Evolutionary conservation across 2,797 vertebrate genomes (phyloP).

Genomic region (Peromyscus attwateri): DNA sequence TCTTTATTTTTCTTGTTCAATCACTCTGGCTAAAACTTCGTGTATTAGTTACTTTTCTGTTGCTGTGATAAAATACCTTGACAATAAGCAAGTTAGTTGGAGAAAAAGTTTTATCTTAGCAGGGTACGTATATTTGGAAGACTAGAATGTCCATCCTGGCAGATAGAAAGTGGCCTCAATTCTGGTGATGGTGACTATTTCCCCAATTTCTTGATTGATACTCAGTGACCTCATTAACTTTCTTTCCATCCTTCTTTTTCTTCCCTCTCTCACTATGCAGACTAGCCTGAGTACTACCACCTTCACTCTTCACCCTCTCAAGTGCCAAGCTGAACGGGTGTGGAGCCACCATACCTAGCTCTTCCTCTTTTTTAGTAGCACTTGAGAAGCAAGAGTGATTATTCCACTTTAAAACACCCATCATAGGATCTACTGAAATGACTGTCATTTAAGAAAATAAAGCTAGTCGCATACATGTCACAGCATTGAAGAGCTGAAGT

Average conservation of each 20-base stretch:
- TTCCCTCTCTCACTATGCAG: neutral
- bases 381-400: neutral
- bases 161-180: neutral
- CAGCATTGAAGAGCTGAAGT: neutral
- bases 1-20: neutral
- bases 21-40: neutral
- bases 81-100: no score
- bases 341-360: neutral
- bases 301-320: neutral
- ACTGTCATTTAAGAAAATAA: neutral
- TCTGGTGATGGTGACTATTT: neutral
- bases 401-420: neutral
- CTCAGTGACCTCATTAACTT: neutral
- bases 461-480: neutral
- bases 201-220: neutral
- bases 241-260: neutral
- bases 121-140: neutral
- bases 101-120: neutral
- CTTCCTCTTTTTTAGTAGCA: neutral
- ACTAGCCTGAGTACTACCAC: no score
- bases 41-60: neutral
- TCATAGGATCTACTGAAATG: neutral
- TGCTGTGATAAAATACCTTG: neutral
- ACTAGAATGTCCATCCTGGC: neutral
- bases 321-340: neutral